Evolutionary conservation across 2,797 vertebrate species (phyloP).

Genomic region (Alauda arvensis): DNA sequence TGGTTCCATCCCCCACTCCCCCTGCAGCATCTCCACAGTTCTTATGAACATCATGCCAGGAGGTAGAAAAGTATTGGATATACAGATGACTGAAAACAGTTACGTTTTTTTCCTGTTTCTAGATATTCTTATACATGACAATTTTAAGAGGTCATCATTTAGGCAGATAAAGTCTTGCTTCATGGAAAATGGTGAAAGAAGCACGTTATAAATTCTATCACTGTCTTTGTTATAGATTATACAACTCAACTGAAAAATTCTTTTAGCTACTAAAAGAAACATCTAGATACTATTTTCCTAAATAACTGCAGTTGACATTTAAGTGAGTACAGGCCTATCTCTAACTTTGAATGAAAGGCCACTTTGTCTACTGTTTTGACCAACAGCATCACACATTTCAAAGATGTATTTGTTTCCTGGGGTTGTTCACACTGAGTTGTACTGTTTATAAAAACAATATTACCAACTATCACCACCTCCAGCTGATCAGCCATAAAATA

Average conservation of each 20-base stretch:
- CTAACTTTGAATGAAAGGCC: neutral
- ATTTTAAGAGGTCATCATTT: neutral
- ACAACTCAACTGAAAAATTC: neutral
- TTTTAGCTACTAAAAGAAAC: neutral
- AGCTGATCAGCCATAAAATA: neutral
- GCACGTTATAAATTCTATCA: neutral
- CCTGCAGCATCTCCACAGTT: neutral
- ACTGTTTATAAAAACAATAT: neutral
- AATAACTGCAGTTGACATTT: neutral
- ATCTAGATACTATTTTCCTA: neutral
- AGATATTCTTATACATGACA: neutral
- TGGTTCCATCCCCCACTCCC: neutral
- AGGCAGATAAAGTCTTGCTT: neutral
- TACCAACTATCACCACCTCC: neutral
- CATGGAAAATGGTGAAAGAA: neutral
- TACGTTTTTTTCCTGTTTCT: neutral
- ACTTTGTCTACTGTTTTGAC: neutral
- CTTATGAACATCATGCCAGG: neutral
- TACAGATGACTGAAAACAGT: neutral
- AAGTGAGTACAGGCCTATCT: neutral
- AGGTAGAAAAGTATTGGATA: neutral
- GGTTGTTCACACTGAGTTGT: neutral
- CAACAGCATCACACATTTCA: neutral
- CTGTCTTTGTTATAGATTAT: neutral
- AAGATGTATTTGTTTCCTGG: neutral